Evolutionary conservation across 2,797 vertebrate species (phyloP), one percentile per base, ranked within the genome.

Genomic region (Taenioides sp.): DNA sequence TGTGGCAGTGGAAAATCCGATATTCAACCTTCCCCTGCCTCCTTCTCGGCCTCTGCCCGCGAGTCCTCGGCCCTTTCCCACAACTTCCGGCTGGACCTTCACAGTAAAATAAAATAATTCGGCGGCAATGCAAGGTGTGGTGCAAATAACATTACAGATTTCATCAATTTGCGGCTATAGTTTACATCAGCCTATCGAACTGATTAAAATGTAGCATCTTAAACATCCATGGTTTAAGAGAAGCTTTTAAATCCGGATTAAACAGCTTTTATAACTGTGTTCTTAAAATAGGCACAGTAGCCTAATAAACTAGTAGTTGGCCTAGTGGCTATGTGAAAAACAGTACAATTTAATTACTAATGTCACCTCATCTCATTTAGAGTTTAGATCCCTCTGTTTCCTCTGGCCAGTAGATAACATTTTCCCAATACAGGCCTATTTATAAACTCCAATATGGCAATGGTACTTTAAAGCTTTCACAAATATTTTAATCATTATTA

Each of bases 31-130:
- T 60, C 55, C 34, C 31, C 52, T 55, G 50, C 31, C n/a, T 25
- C 43, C 50, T 68, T 31, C 49, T 68, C 66, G 27, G 66, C 66
- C 66, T 68, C 20, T 18, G 52, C 65, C 20, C 18, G 52, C 65
- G 49, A 50, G 28, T 40, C 27, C 34, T 55, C 50, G 25, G 11
- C 7, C 27, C 27, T 67, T 31, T 57, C 64, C 52, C 27, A 14
- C 66, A 55, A 55, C 66, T 68, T 68, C 66, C 66, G 66, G 66
- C 12, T 7, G 54, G 52, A 68, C 31, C 22, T 68, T 40, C 66
- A 68, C 28, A 57, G 4, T 57, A 68, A 68, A 68, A 68, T n/a
- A 7, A 2, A 25, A 47, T 25, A 66, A 50, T 52, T 7, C 4
- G 47, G 3, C 37, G 7, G 37, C 10, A 31, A 4, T 47, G 43